phyloP scores from a whole-genome alignment of 2,888 invertebrate genomes.

The Schrankia costaestrigalis region DNA sequence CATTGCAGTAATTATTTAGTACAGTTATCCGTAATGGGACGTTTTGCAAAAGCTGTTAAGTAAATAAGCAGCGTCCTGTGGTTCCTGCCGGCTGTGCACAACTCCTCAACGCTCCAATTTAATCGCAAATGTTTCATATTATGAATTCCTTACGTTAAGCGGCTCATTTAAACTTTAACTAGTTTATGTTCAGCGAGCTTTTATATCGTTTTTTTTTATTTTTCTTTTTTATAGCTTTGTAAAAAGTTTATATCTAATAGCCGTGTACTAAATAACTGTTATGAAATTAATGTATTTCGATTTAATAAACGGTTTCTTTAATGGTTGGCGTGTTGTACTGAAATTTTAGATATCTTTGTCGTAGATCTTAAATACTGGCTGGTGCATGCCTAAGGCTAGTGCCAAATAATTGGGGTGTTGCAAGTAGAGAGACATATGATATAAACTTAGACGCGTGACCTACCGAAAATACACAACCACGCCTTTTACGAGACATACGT shows the following conservation, averaged over 20 bases:
- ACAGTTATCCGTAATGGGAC: slow-evolving; percentile 79
- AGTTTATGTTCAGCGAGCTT: slow-evolving; percentile 33
- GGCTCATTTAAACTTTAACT: slow-evolving; percentile 41
- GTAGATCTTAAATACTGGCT: background rate
- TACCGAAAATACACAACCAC: too few relatives aligned
- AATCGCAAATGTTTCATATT: slow-evolving; percentile 47
- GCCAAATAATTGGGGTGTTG: slow-evolving; percentile 14
- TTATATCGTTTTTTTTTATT: slow-evolving; percentile 32
- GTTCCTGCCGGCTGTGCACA: slow-evolving; percentile 63
- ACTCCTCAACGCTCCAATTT: slow-evolving; percentile 27
- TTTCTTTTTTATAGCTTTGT: slow-evolving; percentile 21
- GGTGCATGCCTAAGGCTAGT: slow-evolving; percentile 3
- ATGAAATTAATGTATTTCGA: slow-evolving; percentile 6
- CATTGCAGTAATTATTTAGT: slow-evolving; percentile 81
- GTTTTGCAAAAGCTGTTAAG: slow-evolving; percentile 79
- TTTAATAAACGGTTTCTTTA: background rate
- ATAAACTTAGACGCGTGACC: slow-evolving; percentile 21
- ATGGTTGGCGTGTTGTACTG: background rate
- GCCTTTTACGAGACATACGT: too few relatives aligned
- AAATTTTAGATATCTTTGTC: slow-evolving; percentile 2
- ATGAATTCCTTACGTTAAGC: slow-evolving; percentile 51
- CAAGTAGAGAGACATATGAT: slow-evolving; percentile 14
- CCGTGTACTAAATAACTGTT: slow-evolving; percentile 9
- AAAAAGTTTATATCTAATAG: slow-evolving; percentile 14
- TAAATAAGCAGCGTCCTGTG: slow-evolving; percentile 76